Conservation (phyloP, 2,113 vertebrate genomes). For the Pedetes capensis region DNA sequence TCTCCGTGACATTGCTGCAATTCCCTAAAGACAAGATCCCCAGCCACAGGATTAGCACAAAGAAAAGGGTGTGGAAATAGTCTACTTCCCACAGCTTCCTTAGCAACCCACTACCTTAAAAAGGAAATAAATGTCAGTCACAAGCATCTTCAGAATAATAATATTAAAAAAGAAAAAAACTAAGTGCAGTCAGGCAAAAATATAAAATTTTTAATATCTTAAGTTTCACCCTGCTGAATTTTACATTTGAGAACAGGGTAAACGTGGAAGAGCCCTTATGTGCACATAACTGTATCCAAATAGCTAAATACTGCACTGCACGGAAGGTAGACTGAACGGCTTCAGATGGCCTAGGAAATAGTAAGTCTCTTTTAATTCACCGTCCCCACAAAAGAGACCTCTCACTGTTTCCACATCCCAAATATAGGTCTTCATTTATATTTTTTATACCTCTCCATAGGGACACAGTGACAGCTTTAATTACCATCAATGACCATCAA, state of each 20-base stretch:
- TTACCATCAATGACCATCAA: conserved; percentile 66
- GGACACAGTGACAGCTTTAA: conserved; percentile 68
- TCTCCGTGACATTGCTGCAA: conserved; percentile 76
- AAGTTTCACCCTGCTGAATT: not conserved
- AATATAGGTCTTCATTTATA: conserved; percentile 59
- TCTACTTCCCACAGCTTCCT: conserved; percentile 66
- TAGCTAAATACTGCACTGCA: not conserved
- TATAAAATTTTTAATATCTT: not conserved
- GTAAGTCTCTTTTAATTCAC: conserved; percentile 38
- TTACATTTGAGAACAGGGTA: not conserved
- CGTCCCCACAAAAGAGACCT: conserved; percentile 37
- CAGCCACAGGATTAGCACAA: conserved; percentile 74
- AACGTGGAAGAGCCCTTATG: not conserved
- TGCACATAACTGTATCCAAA: not conserved
- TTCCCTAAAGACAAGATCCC: conserved; percentile 78
- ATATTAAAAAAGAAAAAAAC: not conserved
- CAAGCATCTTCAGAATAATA: not conserved
- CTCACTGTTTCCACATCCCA: conserved; percentile 41
- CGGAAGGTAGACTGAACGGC: not conserved
- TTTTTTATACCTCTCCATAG: conserved; percentile 58
- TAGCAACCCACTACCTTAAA: conserved; percentile 64
- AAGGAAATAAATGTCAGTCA: conserved; percentile 39
- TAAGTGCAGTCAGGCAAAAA: not conserved
- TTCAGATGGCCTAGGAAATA: not conserved
- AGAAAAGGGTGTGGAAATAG: conserved; percentile 71